Percentiles rank a stretch among this genome's conserved stretches.
Evolutionary conservation across 2,113 vertebrate genomes (phyloP).

Genomic region (Syngnathus floridae): DNA sequence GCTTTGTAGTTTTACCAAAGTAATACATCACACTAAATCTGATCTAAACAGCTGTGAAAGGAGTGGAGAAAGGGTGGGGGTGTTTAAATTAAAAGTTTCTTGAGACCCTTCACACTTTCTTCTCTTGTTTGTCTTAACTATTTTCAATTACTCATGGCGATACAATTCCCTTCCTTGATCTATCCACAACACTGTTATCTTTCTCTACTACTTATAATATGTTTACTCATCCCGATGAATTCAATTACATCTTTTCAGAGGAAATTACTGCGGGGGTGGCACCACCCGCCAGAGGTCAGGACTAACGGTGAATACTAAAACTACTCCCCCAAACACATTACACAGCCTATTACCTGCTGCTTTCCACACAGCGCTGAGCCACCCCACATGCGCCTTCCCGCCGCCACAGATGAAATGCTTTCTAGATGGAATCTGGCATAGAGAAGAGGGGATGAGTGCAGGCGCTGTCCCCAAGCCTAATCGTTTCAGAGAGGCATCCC

Average conservation of each 20-base stretch:
- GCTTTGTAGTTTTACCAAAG: slow-evolving; percentile 7
- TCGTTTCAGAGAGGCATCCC: slow-evolving; percentile 62
- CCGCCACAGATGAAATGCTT: slow-evolving; percentile 70
- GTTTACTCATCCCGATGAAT: slow-evolving; percentile 71
- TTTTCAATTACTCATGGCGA: slow-evolving; percentile 59
- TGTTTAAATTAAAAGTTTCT: slow-evolving; percentile 12
- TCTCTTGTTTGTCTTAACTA: slow-evolving; percentile 55
- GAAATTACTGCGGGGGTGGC: slow-evolving; percentile 62
- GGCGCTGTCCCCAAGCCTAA: slow-evolving; percentile 64
- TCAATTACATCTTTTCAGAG: slow-evolving; percentile 68
- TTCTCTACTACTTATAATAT: slow-evolving; percentile 61
- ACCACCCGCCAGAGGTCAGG: slow-evolving; percentile 60
- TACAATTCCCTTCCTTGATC: slow-evolving; percentile 57
- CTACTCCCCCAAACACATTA: slow-evolving; percentile 63
- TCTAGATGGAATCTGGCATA: slow-evolving; percentile 67
- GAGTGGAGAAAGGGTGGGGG: neutral
- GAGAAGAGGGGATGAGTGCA: slow-evolving; percentile 60
- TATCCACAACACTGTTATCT: slow-evolving; percentile 66
- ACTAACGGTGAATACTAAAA: slow-evolving; percentile 68
- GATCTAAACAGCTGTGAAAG: slow-evolving; percentile 5
- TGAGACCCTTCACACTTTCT: slow-evolving; percentile 21
- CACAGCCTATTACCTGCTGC: slow-evolving; percentile 69
- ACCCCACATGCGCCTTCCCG: slow-evolving; percentile 51
- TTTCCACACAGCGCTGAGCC: slow-evolving; percentile 50
- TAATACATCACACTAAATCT: neutral